These are phyloP conservation scores for Lutjanus erythropterus DNA, from an alignment of 2,113 vertebrate genomes.

Conservation along the genomic window DNA sequence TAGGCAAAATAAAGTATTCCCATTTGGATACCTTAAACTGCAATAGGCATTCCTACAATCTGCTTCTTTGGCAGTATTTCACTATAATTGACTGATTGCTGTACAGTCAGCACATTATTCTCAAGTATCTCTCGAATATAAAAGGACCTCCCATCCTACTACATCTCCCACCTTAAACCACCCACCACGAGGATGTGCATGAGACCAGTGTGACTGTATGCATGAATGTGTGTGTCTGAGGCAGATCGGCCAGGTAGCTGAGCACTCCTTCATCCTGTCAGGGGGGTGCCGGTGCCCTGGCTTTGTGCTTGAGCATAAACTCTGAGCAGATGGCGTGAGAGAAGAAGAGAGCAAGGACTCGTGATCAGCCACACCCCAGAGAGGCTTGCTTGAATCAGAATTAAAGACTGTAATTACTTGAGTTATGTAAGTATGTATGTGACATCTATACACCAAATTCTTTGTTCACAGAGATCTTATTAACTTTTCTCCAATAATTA, in stretches of 20 bases:
- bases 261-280: slow-evolving; percentile 60
- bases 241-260: slow-evolving; percentile 34
- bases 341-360: slow-evolving; percentile 11
- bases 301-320: slow-evolving; percentile 53
- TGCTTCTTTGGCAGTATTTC: slow-evolving; percentile 42
- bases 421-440: not conserved
- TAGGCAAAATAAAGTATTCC: slow-evolving; percentile 22
- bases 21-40: slow-evolving; percentile 33
- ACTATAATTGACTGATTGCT: slow-evolving; percentile 14
- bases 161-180: slow-evolving; percentile 27
- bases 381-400: slow-evolving; percentile 16
- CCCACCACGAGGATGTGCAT: slow-evolving; percentile 3
- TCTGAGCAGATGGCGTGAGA: slow-evolving; percentile 70
- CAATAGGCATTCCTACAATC: slow-evolving; percentile 43
- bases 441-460: not conserved
- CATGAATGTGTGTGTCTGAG: slow-evolving; percentile 13
- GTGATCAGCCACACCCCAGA: slow-evolving; percentile 15
- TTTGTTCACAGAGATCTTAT: not conserved
- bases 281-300: slow-evolving; percentile 17
- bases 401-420: not conserved
- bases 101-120: slow-evolving; percentile 26
- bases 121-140: slow-evolving; percentile 7
- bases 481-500: not conserved
- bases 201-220: not conserved
- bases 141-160: slow-evolving; percentile 30